These are phyloP conservation scores for Camptogramma bilineatum DNA, from an alignment of 2,888 invertebrate genomes.

Conservation along the genomic window DNA sequence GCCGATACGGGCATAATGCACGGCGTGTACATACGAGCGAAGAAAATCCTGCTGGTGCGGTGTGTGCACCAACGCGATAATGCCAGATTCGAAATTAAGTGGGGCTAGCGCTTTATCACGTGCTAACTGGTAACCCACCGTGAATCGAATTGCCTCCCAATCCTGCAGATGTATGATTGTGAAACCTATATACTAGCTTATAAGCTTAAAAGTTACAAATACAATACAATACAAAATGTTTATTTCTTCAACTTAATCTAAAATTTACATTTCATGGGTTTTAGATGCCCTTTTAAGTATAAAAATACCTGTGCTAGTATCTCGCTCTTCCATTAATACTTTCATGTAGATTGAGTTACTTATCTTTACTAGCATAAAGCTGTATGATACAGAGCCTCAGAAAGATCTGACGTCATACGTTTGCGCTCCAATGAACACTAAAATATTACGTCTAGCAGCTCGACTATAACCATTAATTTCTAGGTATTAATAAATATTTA, in stretches of 20 bases:
- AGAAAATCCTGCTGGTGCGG: constrained; percentile 18
- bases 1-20: constrained; percentile 24
- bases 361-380: too few species aligned
- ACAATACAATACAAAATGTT: too few species aligned
- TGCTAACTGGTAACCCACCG: constrained; percentile 1
- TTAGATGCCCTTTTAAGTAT: too few species aligned
- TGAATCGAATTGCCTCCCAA: not conserved
- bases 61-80: constrained; percentile 21
- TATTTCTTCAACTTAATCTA: too few species aligned
- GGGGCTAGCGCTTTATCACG: constrained; percentile 5
- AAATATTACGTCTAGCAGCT: not conserved
- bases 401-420: not conserved
- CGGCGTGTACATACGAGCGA: constrained; percentile 4
- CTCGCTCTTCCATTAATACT: too few species aligned
- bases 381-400: not conserved
- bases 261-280: too few species aligned
- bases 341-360: too few species aligned
- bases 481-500: constrained; percentile 12
- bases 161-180: not conserved
- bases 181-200: not conserved
- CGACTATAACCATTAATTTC: constrained; percentile 2
- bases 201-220: too few species aligned
- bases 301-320: too few species aligned
- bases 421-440: constrained; percentile 7
- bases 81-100: constrained; percentile 14